These are phyloP conservation scores for Hydroisotoma schaefferi DNA, from an alignment of 2,888 invertebrate genomes.

Conservation along the genomic window DNA sequence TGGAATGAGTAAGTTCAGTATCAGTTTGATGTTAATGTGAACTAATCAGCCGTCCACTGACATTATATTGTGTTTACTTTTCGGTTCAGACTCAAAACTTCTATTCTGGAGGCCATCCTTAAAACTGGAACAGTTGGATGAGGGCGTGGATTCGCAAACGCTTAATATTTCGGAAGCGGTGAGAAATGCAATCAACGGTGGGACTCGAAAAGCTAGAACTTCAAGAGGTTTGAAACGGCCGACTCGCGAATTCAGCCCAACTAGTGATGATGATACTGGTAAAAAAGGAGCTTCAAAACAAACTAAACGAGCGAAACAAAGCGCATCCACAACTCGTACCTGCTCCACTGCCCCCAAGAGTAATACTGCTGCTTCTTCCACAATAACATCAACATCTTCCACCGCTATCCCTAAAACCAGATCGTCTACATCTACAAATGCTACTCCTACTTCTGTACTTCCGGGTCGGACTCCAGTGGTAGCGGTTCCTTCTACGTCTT, in stretches of 20 bases:
- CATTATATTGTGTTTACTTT: background rate
- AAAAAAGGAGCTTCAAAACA: conserved; percentile 15
- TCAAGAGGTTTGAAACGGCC: conserved; percentile 10
- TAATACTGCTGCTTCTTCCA: background rate
- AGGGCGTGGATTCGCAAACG: background rate
- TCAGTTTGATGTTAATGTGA: conserved; percentile 3
- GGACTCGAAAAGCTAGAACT: conserved; percentile 7
- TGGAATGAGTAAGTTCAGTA: conserved; percentile 36
- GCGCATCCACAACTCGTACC: background rate
- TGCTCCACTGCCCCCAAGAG: background rate
- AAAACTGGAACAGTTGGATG: conserved; percentile 10
- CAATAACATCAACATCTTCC: background rate
- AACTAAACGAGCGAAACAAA: background rate
- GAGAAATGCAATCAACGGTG: background rate
- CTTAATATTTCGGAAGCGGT: too few species aligned
- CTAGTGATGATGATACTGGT: conserved; percentile 17
- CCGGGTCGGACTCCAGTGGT: background rate
- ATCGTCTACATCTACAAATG: background rate
- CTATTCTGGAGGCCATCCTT: conserved; percentile 24
- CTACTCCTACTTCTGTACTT: background rate
- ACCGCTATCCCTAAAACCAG: too few species aligned
- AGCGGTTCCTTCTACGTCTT: background rate
- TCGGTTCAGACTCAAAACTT: conserved; percentile 28
- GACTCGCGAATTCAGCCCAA: conserved; percentile 26
- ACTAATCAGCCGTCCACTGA: background rate